Percentiles rank a stretch among this genome's conserved stretches.
These are phyloP conservation scores for Dreissena polymorpha DNA, from an alignment of 1,140 invertebrate species.

Conservation along the genomic window DNA sequence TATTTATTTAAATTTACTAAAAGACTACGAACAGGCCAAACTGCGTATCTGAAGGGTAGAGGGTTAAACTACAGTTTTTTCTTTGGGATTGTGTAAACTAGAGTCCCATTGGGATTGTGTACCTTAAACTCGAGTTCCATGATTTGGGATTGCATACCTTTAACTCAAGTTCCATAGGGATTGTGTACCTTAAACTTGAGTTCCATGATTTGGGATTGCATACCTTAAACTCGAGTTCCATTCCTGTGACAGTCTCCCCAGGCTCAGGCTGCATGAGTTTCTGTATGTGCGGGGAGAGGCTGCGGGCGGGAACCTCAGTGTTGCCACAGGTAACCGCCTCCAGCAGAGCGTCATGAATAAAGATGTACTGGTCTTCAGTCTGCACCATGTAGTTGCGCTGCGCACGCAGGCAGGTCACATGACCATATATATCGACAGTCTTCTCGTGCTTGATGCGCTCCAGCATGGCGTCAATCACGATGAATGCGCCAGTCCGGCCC, in stretches of 20 bases:
- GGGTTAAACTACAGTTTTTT: no score
- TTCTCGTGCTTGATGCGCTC: slow-evolving; percentile 94
- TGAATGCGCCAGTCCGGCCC: slow-evolving; percentile 97
- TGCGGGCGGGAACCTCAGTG: slow-evolving; percentile 95
- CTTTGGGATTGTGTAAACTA: no score
- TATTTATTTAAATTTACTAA: no score
- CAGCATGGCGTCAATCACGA: slow-evolving; percentile 99
- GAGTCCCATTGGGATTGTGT: no score
- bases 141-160: no score
- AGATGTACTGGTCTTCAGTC: slow-evolving; percentile 99
- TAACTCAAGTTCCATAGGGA: no score
- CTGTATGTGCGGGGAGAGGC: slow-evolving; percentile 96
- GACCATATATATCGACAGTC: slow-evolving; percentile 99
- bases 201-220: no score
- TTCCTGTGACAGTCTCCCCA: slow-evolving; percentile 87
- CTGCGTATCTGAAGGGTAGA: no score
- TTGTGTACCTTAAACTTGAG: no score
- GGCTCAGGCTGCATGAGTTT: slow-evolving; percentile 84
- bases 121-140: no score
- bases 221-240: slow-evolving; percentile 98
- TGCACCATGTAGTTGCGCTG: slow-evolving; percentile 89
- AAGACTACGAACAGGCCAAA: no score
- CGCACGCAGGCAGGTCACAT: slow-evolving; percentile 97
- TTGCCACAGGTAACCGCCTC: slow-evolving; percentile 97
- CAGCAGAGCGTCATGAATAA: slow-evolving; percentile 95